Evolutionary conservation across 2,797 vertebrate genomes (phyloP).

Genomic region (Buphagus erythrorhynchus): DNA sequence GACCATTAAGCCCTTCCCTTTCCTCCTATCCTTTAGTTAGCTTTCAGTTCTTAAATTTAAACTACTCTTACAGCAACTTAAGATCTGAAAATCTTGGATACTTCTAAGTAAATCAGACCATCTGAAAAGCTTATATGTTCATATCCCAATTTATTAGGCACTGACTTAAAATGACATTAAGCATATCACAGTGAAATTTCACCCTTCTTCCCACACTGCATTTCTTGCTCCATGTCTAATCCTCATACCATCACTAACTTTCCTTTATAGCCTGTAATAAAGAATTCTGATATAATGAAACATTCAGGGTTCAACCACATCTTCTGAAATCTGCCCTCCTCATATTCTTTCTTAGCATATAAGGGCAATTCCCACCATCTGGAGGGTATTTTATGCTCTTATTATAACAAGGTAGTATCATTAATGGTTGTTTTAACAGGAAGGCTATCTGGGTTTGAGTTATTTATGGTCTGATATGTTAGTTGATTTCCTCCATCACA

Average conservation of each 20-base stretch:
- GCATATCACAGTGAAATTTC: neutral
- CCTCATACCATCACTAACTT: neutral
- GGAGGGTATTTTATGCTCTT: neutral
- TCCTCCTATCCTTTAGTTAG: neutral
- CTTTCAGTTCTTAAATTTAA: neutral
- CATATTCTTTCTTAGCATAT: neutral
- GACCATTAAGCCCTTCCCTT: neutral
- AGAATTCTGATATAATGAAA: neutral
- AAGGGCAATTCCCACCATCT: neutral
- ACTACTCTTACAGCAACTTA: neutral
- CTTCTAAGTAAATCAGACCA: neutral
- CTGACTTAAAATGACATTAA: neutral
- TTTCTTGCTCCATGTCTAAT: neutral
- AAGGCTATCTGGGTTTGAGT: neutral
- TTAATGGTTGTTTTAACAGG: neutral
- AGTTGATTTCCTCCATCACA: neutral
- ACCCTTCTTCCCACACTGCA: neutral
- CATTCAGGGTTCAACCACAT: neutral
- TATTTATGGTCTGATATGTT: neutral
- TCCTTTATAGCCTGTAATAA: neutral
- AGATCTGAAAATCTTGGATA: neutral
- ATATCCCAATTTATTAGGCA: neutral
- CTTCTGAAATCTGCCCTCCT: neutral
- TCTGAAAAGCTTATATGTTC: neutral
- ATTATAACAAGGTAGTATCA: neutral